Conservation (phyloP, 2,113 vertebrate genomes). For the Apodemus sylvaticus region DNA sequence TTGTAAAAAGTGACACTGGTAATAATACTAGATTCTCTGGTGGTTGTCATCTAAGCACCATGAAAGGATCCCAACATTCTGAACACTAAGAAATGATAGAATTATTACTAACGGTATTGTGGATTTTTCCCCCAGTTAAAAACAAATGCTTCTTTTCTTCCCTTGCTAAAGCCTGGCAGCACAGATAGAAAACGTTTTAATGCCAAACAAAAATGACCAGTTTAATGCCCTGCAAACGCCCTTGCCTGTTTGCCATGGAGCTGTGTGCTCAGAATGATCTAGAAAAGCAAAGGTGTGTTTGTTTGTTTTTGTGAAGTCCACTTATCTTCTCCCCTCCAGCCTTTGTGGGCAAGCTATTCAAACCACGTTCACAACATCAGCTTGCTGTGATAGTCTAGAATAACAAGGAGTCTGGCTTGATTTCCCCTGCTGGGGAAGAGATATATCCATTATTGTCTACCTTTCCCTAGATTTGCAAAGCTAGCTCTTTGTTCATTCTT, state of each 20-base stretch:
- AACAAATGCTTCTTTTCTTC: slow-evolving; percentile 1
- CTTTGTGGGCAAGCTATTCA: slow-evolving; percentile 69
- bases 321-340: slow-evolving; percentile 48
- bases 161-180: slow-evolving; percentile 22
- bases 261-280: slow-evolving; percentile 48
- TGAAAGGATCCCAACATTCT: background rate
- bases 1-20: background rate
- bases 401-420: slow-evolving; percentile 36
- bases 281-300: background rate
- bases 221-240: slow-evolving; percentile 35
- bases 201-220: slow-evolving; percentile 30
- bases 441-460: background rate
- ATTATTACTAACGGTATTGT: background rate
- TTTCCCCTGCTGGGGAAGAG: slow-evolving; percentile 24
- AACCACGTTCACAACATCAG: slow-evolving; percentile 9
- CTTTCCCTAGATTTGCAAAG: background rate
- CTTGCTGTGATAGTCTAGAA: slow-evolving; percentile 28
- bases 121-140: slow-evolving; percentile 33
- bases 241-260: background rate
- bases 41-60: background rate
- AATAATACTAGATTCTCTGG: slow-evolving; percentile 1
- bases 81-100: background rate
- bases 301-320: slow-evolving; percentile 57
- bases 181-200: slow-evolving; percentile 33
- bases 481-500: slow-evolving; percentile 58